These are phyloP conservation scores for Arrhamphus sclerolepis DNA, from an alignment of 2,797 vertebrate species.

Conservation along the genomic window DNA sequence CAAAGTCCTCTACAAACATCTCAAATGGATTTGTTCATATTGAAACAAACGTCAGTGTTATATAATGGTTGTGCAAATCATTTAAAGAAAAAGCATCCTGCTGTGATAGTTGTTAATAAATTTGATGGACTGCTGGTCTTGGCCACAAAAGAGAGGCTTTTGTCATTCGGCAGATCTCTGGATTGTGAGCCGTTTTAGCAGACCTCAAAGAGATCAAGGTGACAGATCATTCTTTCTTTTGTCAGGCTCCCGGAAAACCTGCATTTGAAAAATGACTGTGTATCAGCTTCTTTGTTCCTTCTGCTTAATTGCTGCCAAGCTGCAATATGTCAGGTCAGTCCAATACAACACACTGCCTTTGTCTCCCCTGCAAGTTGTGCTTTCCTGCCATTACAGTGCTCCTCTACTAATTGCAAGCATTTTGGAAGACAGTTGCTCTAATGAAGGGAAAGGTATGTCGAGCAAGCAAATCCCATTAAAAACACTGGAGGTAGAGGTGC, in stretches of 20 bases:
- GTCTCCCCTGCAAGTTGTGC: constrained; percentile 40
- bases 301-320: constrained; percentile 60
- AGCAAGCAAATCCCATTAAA: constrained; percentile 52
- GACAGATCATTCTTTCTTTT: constrained; percentile 43
- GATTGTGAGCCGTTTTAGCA: constrained; percentile 31
- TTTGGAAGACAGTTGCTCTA: constrained; percentile 52
- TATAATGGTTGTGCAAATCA: constrained; percentile 14
- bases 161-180: constrained; percentile 35
- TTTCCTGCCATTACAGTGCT: constrained; percentile 53
- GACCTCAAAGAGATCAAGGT: constrained; percentile 38
- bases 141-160: constrained; percentile 41
- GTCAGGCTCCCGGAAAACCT: constrained; percentile 48
- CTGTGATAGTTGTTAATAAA: too few relatives aligned
- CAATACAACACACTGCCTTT: constrained; percentile 31
- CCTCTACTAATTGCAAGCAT: constrained; percentile 53
- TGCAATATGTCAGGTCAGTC: constrained; percentile 51
- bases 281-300: constrained; percentile 65
- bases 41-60: constrained; percentile 16
- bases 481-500: constrained; percentile 38
- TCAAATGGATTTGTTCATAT: constrained; percentile 31
- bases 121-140: constrained; percentile 21
- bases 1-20: constrained; percentile 26
- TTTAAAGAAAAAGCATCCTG: constrained; percentile 11
- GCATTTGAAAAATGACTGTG: constrained; percentile 53
- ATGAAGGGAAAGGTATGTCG: constrained; percentile 46